These are phyloP conservation scores for Drosophila nigrodunni DNA, from an alignment of 1,140 invertebrate genomes.

Conservation along the genomic window DNA sequence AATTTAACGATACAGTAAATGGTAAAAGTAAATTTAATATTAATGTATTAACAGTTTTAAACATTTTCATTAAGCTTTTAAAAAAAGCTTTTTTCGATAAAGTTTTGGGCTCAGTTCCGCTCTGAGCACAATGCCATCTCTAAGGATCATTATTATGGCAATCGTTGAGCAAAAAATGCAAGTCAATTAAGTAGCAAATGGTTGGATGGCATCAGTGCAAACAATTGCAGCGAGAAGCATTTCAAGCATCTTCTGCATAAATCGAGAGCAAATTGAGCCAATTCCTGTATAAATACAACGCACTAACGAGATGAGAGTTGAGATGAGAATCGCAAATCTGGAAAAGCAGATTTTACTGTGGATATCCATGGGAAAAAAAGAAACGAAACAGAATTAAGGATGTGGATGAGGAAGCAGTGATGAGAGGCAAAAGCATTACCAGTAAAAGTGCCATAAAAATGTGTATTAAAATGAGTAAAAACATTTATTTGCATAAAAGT, in stretches of 20 bases:
- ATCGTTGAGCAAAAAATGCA: conserved; percentile 63
- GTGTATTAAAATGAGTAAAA: conserved; percentile 83
- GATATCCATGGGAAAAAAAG: not conserved
- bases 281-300: conserved; percentile 78
- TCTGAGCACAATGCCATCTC: conserved; percentile 46
- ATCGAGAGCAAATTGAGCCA: conserved; percentile 81
- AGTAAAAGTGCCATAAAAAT: conserved; percentile 80
- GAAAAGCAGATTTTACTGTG: not conserved
- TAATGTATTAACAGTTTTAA: too few species aligned
- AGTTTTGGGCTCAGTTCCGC: not conserved
- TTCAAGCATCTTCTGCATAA: conserved; percentile 78
- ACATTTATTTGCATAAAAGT: conserved; percentile 82
- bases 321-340: conserved; percentile 29
- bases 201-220: conserved; percentile 65
- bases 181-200: conserved; percentile 82
- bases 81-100: too few species aligned
- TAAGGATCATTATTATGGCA: conserved; percentile 60
- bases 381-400: not conserved
- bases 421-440: conserved; percentile 64
- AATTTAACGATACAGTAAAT: too few species aligned
- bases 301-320: conserved; percentile 78
- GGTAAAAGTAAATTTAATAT: too few species aligned
- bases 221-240: conserved; percentile 73
- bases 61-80: not conserved
- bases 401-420: conserved; percentile 13